phyloP scores from a whole-genome alignment of 2,113 vertebrate species.

The Nettapus auritus region DNA sequence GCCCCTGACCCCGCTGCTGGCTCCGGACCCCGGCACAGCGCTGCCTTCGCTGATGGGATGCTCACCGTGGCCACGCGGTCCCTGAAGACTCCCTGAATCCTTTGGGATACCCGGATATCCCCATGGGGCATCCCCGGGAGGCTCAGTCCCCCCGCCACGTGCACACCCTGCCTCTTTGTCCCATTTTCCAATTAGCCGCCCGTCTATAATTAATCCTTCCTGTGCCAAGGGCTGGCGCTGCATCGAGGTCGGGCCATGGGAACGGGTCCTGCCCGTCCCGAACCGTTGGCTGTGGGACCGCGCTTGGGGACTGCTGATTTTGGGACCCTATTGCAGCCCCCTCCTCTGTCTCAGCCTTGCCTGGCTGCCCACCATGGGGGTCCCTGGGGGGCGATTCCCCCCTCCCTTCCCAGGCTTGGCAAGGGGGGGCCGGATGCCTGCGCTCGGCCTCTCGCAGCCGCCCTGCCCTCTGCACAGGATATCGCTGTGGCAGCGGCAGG shows the following conservation, averaged over 20 bases:
- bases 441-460: not conserved
- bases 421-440: not conserved
- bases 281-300: not conserved
- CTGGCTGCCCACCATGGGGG: not conserved
- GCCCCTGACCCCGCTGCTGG: not conserved
- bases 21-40: fast-evolving
- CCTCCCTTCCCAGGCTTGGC: not conserved
- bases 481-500: not conserved
- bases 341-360: not conserved
- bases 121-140: fast-evolving
- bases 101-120: not conserved
- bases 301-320: fast-evolving
- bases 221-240: fast-evolving
- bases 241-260: fast-evolving
- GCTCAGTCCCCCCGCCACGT: not conserved
- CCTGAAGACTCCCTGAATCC: too few relatives aligned
- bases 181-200: not conserved
- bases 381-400: not conserved
- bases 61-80: not conserved
- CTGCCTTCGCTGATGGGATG: fast-evolving
- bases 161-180: not conserved
- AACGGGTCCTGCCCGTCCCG: not conserved
- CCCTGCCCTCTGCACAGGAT: slow-evolving; percentile 48
- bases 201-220: not conserved
- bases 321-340: not conserved